Evolutionary conservation across 1,140 invertebrate species (phyloP).

Genomic region (Drosophila burlai): DNA sequence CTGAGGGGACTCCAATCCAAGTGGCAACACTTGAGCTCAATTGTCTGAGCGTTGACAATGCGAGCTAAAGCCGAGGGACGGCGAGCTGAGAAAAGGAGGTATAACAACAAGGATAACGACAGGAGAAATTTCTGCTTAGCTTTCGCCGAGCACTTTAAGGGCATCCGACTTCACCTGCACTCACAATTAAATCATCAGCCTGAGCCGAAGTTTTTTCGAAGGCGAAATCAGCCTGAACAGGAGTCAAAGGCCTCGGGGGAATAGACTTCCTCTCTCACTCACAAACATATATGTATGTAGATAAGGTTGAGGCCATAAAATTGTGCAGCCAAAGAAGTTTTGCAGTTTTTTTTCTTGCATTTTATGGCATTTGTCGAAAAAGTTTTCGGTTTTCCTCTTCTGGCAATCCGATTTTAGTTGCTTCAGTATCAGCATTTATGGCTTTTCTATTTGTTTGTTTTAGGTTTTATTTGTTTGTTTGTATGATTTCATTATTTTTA

Average conservation of each 20-base stretch:
- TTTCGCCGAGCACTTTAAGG: conserved; percentile 32
- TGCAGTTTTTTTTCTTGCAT: conserved; percentile 45
- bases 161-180: conserved; percentile 15
- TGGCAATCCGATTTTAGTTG: conserved; percentile 12
- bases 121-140: conserved; percentile 13
- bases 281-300: conserved; percentile 8
- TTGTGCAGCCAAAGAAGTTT: conserved; percentile 38
- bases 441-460: conserved; percentile 56
- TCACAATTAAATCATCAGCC: conserved; percentile 59
- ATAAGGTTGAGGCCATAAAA: conserved; percentile 48
- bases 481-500: conserved; percentile 14
- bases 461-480: conserved; percentile 39
- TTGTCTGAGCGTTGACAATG: conserved; percentile 78
- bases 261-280: too few species aligned
- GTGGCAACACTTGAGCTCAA: conserved; percentile 75
- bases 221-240: not conserved
- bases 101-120: conserved; percentile 23
- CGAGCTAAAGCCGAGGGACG: conserved; percentile 37
- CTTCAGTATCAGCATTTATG: conserved; percentile 53
- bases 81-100: not conserved
- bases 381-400: conserved; percentile 31
- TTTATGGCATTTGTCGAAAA: conserved; percentile 56
- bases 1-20: conserved; percentile 27
- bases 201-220: conserved; percentile 21
- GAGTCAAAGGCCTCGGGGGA: conserved; percentile 21